Evolutionary conservation across 2,113 vertebrate species (phyloP), one percentile per base, ranked within the genome.

Genomic region (Gobiocypris rarus): DNA sequence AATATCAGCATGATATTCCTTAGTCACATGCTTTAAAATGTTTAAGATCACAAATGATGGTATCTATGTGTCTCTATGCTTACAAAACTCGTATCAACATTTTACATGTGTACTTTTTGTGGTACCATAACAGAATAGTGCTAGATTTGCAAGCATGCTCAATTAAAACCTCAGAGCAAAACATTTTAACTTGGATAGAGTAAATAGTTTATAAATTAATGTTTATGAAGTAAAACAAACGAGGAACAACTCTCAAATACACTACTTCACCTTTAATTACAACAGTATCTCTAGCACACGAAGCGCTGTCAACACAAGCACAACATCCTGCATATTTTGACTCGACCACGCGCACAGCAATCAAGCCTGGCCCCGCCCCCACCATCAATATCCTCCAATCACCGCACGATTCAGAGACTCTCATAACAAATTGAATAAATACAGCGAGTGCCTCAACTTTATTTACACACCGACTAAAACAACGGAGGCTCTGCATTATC

Each of bases 321-420:
- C 34, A 67, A 54, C 83, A 50, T 78, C 38, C 73, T 43, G 52
- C 69, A 67, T 82, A 59, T 79, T 87, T 82, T 82, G 80, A 89
- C 70, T 88, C 63, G 73, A 78, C 76, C 82, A 87, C 83, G 83
- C 85, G 90, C 48, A 91, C 88, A 91, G 95, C 91, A 91, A 92
- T 93, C 94, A 89, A 88, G 85, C 73, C 67, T 89, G 92, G 83
- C 91, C 91, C 94, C 96, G 93, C 95, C 96, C 95, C 91, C 89
- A 94, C 90, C 89, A 93, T 95, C 89, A 92, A 88, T 90, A 91
- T 86, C 93, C 92, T 89, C 96, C 97, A 95, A 95, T 95, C 91
- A 86, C 92, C 79, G 91, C 82, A 82, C 90, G 69, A 88, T 89
- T 84, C 71, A 83, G 89, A 91, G 93, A 95, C 95, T 93, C 90